phyloP scores from a whole-genome alignment of 2,888 invertebrate species.

The Lordiphosa andalusiaca region DNA sequence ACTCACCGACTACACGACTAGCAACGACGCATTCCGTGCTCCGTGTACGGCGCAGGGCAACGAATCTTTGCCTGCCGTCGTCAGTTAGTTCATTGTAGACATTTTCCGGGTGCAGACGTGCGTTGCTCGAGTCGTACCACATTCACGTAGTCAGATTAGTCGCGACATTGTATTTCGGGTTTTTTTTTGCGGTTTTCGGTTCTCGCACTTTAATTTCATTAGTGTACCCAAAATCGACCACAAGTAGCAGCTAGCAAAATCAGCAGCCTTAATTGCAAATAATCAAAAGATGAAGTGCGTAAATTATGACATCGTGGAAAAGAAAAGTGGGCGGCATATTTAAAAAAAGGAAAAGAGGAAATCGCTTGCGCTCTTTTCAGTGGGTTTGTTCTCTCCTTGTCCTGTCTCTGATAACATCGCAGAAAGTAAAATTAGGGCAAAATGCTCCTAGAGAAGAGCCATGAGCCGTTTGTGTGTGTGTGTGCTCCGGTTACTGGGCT shows the following conservation, averaged over 20 bases:
- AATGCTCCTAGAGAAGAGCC: conserved; percentile 44
- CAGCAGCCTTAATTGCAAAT: conserved; percentile 35
- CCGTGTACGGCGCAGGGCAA: conserved; percentile 44
- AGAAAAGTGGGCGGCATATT: conserved; percentile 11
- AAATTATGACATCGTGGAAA: conserved; percentile 61
- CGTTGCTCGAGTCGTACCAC: conserved; percentile 37
- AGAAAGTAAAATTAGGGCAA: conserved; percentile 74
- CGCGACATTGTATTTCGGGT: conserved; percentile 17
- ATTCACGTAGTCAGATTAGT: conserved; percentile 15
- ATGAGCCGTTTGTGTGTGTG: conserved; percentile 22
- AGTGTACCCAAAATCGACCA: conserved; percentile 35
- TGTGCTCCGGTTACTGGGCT: conserved; percentile 26
- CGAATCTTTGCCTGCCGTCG: not conserved
- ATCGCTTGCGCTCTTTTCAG: conserved; percentile 37
- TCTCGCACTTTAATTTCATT: conserved; percentile 56
- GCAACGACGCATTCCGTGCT: conserved; percentile 36
- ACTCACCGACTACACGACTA: conserved; percentile 18
- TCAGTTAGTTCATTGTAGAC: conserved; percentile 71
- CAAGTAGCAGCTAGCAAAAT: not conserved
- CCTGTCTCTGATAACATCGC: conserved; percentile 71
- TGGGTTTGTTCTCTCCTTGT: conserved; percentile 37
- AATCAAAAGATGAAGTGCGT: conserved; percentile 63
- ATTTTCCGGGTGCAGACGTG: conserved; percentile 75
- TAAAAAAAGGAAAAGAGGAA: conserved; percentile 29
- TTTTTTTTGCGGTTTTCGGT: conserved; percentile 47